A percentile compares a stretch with the other conserved stretches of the same genome.
phyloP scores from a whole-genome alignment of 2,113 vertebrate genomes.

The Bubo scandiacus region DNA sequence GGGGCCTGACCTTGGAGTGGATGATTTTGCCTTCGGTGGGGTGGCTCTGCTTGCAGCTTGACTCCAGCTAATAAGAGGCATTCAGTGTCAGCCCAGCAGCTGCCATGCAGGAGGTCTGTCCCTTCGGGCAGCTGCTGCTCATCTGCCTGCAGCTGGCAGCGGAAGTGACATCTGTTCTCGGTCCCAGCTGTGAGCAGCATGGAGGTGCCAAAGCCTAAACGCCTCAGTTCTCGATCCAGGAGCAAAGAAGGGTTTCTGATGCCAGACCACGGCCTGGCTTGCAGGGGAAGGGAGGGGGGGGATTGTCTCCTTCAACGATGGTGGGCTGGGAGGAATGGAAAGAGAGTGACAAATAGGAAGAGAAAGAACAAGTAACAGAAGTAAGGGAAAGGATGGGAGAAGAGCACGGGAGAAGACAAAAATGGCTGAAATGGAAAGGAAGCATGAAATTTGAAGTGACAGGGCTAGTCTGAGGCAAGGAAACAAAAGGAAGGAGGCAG shows the following conservation, averaged over 20 bases:
- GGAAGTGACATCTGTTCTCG: constrained; percentile 56
- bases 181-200: constrained; percentile 48
- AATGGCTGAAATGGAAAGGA: neutral
- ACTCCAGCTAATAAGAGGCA: neutral
- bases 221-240: constrained; percentile 68
- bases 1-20: neutral
- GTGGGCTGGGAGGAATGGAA: constrained; percentile 49
- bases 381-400: neutral
- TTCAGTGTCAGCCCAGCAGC: constrained; percentile 18
- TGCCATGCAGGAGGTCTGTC: constrained; percentile 41
- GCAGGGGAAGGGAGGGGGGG: neutral
- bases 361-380: constrained; percentile 32
- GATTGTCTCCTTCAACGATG: neutral
- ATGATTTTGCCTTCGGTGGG: neutral
- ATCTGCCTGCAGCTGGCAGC: constrained; percentile 60
- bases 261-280: constrained; percentile 64
- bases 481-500: neutral
- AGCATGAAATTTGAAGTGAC: neutral
- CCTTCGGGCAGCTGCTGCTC: constrained; percentile 52
- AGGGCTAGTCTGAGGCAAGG: neutral
- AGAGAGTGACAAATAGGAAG: constrained; percentile 16
- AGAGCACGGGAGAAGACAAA: neutral
- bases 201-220: constrained; percentile 28
- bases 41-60: neutral
- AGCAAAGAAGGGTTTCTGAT: constrained; percentile 51